Evolutionary conservation across 2,113 vertebrate genomes (phyloP).

Genomic region (Sylvicapra grimmia): DNA sequence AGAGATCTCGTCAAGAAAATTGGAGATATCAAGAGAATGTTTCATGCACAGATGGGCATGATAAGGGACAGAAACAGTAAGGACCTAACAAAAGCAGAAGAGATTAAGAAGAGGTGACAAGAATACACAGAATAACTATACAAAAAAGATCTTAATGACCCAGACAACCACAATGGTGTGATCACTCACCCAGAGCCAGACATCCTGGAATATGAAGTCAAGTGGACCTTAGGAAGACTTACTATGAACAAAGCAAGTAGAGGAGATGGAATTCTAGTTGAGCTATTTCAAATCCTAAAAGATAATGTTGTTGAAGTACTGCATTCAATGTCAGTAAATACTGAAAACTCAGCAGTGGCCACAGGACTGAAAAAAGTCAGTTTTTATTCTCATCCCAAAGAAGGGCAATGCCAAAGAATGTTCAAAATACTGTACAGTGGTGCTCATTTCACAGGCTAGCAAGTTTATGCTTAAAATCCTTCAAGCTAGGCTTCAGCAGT

Average conservation of each 20-base stretch:
- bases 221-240: not conserved
- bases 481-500: not conserved
- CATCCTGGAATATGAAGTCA: not conserved
- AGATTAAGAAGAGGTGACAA: not conserved
- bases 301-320: not conserved
- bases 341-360: not conserved
- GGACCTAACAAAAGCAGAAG: not conserved
- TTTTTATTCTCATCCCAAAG: not conserved
- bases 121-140: not conserved
- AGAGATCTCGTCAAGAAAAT: not conserved
- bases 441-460: not conserved
- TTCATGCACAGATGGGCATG: not conserved
- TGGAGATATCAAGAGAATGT: not conserved
- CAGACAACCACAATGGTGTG: not conserved
- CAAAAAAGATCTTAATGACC: not conserved
- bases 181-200: not conserved
- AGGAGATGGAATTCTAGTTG: not conserved
- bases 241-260: not conserved
- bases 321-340: not conserved
- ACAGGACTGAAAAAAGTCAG: not conserved
- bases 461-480: not conserved
- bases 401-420: not conserved
- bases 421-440: not conserved
- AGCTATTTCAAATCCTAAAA: not conserved
- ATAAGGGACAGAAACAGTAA: not conserved